phyloP scores from a whole-genome alignment of 2,113 vertebrate species.

The Mustela lutreola region DNA sequence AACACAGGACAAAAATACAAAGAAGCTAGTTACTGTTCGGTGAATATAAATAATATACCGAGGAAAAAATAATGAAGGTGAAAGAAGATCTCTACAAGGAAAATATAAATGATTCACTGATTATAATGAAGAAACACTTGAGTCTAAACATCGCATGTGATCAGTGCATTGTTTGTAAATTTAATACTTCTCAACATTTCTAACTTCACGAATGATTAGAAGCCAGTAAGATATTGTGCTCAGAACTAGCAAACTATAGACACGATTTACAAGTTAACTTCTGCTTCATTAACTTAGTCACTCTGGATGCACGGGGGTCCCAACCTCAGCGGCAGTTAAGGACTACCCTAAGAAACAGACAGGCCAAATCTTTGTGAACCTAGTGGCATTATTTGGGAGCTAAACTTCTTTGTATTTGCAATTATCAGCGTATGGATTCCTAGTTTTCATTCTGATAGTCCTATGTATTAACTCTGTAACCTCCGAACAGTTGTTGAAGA shows the following conservation, averaged over 20 bases:
- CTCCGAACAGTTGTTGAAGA: background rate
- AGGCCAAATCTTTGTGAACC: background rate
- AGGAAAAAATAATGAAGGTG: background rate
- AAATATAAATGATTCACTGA: background rate
- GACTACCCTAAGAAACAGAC: background rate
- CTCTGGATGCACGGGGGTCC: too few relatives aligned
- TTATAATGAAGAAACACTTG: background rate
- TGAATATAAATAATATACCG: background rate
- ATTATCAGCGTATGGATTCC: background rate
- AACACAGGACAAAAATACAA: background rate
- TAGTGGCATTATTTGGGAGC: background rate
- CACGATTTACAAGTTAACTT: background rate
- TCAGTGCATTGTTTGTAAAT: background rate
- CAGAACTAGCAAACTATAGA: background rate
- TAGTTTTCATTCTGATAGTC: background rate
- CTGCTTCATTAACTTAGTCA: background rate
- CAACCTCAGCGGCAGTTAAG: background rate
- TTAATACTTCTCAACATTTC: background rate
- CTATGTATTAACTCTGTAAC: rapidly evolving
- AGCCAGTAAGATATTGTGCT: background rate
- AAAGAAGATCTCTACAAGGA: background rate
- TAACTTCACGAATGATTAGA: background rate
- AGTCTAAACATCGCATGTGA: background rate
- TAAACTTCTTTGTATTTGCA: background rate
- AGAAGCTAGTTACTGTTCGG: background rate